Conservation (phyloP, 2,113 vertebrate genomes). For the Microtus montanus region DNA sequence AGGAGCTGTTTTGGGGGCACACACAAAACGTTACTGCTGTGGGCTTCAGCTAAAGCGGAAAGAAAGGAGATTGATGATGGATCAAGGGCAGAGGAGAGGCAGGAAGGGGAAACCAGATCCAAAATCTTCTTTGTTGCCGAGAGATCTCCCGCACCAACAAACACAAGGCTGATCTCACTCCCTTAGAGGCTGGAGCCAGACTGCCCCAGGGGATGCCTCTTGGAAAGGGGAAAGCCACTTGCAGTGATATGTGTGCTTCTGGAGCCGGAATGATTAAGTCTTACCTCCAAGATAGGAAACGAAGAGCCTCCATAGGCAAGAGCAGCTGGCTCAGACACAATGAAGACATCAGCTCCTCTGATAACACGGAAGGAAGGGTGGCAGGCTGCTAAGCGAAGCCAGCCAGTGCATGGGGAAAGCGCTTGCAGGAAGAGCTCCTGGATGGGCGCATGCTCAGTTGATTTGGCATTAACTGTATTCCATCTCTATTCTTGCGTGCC, state of each 20-base stretch:
- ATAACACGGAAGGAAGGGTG: not conserved
- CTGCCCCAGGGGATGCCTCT: not conserved
- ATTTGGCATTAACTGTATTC: not conserved
- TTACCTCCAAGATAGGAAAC: not conserved
- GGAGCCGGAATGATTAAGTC: not conserved
- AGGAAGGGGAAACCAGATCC: not conserved
- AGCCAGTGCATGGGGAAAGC: rapidly evolving
- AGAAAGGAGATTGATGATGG: not conserved
- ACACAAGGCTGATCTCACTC: not conserved
- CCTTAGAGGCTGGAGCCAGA: not conserved
- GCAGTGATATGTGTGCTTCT: not conserved
- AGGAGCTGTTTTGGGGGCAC: not conserved
- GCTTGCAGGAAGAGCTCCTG: not conserved
- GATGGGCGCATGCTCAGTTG: not conserved
- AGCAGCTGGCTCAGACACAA: not conserved
- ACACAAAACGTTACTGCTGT: not conserved
- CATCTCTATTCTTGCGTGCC: not conserved
- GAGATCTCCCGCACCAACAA: not conserved
- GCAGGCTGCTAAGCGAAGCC: not conserved
- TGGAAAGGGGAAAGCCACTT: not conserved
- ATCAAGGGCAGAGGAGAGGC: not conserved
- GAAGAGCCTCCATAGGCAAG: not conserved
- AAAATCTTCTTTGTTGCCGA: not conserved
- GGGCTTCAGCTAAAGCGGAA: not conserved
- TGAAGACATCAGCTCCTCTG: not conserved